Evolutionary conservation across 2,888 invertebrate species (phyloP).

Genomic region (Alitta virens): DNA sequence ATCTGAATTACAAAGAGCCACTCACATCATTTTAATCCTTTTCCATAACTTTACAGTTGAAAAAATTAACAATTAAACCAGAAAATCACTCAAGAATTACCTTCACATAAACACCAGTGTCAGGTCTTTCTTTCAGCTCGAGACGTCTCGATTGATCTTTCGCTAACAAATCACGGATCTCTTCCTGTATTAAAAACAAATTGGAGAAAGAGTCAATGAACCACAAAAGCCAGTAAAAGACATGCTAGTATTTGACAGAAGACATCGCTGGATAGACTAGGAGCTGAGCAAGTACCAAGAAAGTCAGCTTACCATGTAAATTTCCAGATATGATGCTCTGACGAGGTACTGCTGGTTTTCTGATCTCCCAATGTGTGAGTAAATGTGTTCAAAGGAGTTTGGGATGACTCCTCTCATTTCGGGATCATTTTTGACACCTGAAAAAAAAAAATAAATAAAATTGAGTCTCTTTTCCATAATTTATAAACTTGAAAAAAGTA

Average conservation of each 20-base stretch:
- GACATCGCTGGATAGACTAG: too few species aligned
- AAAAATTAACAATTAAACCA: too few species aligned
- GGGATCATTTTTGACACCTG: constrained; percentile 67
- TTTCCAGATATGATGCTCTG: constrained; percentile 93
- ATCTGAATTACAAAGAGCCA: too few species aligned
- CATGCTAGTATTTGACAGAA: too few species aligned
- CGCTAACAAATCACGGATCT: constrained; percentile 68
- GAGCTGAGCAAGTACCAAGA: too few species aligned
- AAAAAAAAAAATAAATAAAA: constrained; percentile 15
- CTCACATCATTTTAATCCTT: too few species aligned
- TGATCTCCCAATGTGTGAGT: constrained; percentile 87
- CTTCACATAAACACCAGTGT: constrained; percentile 90
- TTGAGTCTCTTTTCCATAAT: too few species aligned
- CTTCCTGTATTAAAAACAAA: constrained; percentile 57
- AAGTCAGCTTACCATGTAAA: constrained; percentile 81
- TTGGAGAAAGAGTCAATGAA: too few species aligned
- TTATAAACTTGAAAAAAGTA: too few species aligned
- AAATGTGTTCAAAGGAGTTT: constrained; percentile 95
- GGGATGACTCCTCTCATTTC: constrained; percentile 87
- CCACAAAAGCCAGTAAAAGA: too few species aligned
- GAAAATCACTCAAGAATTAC: too few species aligned
- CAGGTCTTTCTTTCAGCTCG: constrained; percentile 74
- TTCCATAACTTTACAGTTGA: too few species aligned
- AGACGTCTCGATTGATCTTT: constrained; percentile 70
- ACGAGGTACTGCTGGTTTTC: constrained; percentile 94